Conservation (phyloP, 1,140 invertebrate genomes). For the Chrysomallon squamiferum region DNA sequence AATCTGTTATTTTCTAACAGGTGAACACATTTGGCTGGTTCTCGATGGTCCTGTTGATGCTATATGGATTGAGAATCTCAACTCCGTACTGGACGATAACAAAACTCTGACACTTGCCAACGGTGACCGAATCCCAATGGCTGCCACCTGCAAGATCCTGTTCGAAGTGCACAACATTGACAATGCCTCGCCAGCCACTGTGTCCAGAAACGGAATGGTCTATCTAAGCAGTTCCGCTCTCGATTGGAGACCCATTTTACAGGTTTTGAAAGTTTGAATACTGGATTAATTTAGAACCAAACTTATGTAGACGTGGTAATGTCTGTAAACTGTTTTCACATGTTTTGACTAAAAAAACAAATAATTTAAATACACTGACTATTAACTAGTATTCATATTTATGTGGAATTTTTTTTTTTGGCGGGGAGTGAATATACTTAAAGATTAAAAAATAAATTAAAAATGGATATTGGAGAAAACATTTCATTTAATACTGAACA, state of each 20-base stretch:
- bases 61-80: slow-evolving; percentile 64
- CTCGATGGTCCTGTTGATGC: slow-evolving; percentile 64
- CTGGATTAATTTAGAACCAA: no score
- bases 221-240: slow-evolving; percentile 61
- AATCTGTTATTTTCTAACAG: slow-evolving; percentile 37
- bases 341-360: neutral
- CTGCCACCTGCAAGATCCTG: slow-evolving; percentile 60
- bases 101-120: slow-evolving; percentile 63
- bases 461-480: no score
- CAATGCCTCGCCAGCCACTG: slow-evolving; percentile 63
- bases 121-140: slow-evolving; percentile 64
- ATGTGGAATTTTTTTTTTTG: no score
- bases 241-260: slow-evolving; percentile 59
- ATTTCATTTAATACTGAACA: no score
- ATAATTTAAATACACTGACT: no score
- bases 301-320: no score
- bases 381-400: no score
- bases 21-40: slow-evolving; percentile 65
- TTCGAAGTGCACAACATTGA: slow-evolving; percentile 65
- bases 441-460: no score
- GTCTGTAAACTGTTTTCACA: neutral
- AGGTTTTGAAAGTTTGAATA: no score
- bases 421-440: no score
- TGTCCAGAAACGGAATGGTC: slow-evolving; percentile 63
- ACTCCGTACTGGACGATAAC: slow-evolving; percentile 64